Evolutionary conservation across 2,113 vertebrate species (phyloP), one percentile per base, ranked within the genome.

Genomic region (Rallus limicola): DNA sequence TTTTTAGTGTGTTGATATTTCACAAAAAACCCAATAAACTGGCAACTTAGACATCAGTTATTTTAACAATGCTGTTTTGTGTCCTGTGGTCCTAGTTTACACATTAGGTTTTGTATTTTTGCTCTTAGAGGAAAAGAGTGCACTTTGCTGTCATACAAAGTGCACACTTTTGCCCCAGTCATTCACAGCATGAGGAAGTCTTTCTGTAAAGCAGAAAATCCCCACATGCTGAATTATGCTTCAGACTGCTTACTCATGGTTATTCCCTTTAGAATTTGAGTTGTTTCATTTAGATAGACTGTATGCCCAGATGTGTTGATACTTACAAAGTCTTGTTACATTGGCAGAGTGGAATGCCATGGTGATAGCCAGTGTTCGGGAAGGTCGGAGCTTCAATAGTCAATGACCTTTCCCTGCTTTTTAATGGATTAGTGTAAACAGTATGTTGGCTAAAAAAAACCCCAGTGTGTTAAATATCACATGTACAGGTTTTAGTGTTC

Each of bases 401-500:
- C 23, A 42, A 18, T 23, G 53, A 1, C 2, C 5, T 65, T 36
- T 34, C 33, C 33, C 64, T 69, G 16, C 11, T 40, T 16, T 65
- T 65, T 36, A 60, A 12, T 1, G 2, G 24, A 13, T 36, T 46
- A 33, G 13, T 25, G 33, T 25, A 46, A 84, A 60, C 33, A 38
- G 13, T 11, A 38, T 0, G 0, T 5, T 50, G 50, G 19, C 31
- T 60, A 19, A 87, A 69, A 44, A 50, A 55, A 12, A 2, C 0
- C 5, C 3, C 11, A 8, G 31, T 10, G 18, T 0, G 0, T 12
- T 29, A 28, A 63, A 17, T 58, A 36, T 28, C 31, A 1, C 10
- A 31, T 0, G 5, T 23, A 9, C n/a, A 63, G 46, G 5, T 44
- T 87, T 68, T 36, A 64, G 12, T 29, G 17, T 90, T 84, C 92